Evolutionary conservation across 2,113 vertebrate genomes (phyloP).

Genomic region (Globicephala melas): DNA sequence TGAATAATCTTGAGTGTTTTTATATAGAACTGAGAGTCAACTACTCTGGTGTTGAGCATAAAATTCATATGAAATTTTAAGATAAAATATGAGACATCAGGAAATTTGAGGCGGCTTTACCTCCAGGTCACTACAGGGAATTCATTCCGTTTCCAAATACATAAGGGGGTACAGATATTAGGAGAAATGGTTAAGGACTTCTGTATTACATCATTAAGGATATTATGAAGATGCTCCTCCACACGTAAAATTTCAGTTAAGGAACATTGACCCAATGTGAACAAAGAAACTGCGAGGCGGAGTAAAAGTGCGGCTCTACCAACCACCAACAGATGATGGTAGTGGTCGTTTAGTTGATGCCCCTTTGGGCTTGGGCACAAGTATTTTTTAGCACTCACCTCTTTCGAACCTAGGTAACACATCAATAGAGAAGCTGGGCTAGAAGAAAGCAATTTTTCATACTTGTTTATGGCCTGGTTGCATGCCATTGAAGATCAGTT

Average conservation of each 20-base stretch:
- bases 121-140: not conserved
- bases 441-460: not conserved
- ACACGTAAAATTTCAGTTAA: not conserved
- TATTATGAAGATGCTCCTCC: not conserved
- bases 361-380: not conserved
- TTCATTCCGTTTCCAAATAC: not conserved
- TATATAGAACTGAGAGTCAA: not conserved
- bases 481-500: not conserved
- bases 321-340: slow-evolving; percentile 29
- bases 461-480: not conserved
- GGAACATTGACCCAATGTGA: not conserved
- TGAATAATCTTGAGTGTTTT: not conserved
- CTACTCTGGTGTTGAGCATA: not conserved
- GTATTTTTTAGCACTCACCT: not conserved
- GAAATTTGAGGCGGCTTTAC: not conserved
- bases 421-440: not conserved
- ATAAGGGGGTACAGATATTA: not conserved
- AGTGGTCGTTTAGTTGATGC: not conserved
- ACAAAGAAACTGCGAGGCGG: not conserved
- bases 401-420: not conserved
- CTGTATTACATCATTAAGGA: not conserved
- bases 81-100: not conserved
- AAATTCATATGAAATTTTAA: not conserved
- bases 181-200: not conserved
- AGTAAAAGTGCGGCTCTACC: not conserved